Evolutionary conservation across 2,888 invertebrate genomes (phyloP), one percentile per base, ranked within the genome.

Genomic region (Aromia moschata): DNA sequence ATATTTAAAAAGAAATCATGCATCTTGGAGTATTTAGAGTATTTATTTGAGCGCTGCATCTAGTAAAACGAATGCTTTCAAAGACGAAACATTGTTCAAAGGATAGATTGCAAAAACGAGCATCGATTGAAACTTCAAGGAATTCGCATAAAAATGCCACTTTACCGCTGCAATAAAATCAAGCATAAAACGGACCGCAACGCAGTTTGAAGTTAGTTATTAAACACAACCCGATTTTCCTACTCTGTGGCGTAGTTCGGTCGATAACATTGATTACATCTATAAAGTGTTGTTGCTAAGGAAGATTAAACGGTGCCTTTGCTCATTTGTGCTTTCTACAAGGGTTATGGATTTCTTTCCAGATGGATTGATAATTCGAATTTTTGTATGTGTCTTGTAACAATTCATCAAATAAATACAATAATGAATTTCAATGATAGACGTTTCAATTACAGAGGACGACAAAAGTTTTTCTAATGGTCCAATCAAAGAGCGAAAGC

Each of bases 181-280:
- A 46, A 46, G 46, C 46, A 46, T 46, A 46, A 46, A 46, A 33
- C 30, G 46, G 33, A 46, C 46, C 46, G 33, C 46, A 46, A 46
- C 30, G 33, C 46, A 46, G 17, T 46, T 46, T 46, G 36, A 46
- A 46, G 16, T 46, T 46, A 46, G 46, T 46, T 46, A 46, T 46
- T 46, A 46, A 46, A 46, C n/a, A 46, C 46, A 33, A 33, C 33
- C 46, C 16, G 17, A 46, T 7, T 33, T 18, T 33, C 33, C 33
- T 36, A 11, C 46, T 46, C 33, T 11, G 46, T 7, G n/a, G n/a
- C 33, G 17, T 31, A 33, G 16, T 16, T 11, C 33, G 17, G 16
- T 33, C 46, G 33, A 17, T 16, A 46, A 46, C 46, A 46, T n/a
- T 16, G 33, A 36, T 46, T 33, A 45, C 14, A 45, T 45, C 16